A percentile compares a stretch with the other conserved stretches of the same genome.
Conservation (phyloP, 1,140 invertebrate species). For the Bombus polaris region DNA sequence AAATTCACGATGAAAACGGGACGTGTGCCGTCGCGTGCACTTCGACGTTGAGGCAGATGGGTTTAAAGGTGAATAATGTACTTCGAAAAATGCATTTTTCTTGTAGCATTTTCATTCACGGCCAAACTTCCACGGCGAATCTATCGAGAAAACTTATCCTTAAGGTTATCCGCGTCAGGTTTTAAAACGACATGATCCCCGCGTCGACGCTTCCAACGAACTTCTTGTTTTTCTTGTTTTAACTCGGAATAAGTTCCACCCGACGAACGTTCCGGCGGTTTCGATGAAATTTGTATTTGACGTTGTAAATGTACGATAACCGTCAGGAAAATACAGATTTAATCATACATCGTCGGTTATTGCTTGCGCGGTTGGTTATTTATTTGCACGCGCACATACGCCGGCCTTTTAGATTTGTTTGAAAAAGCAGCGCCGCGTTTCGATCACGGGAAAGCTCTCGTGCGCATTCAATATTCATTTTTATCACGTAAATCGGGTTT, state of each 20-base stretch:
- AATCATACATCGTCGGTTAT: conserved; percentile 15
- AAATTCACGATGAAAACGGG: background rate
- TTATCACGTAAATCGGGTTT: background rate
- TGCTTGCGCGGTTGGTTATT: background rate
- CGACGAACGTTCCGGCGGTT: background rate
- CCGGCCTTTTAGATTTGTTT: background rate
- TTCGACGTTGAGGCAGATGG: background rate
- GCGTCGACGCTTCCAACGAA: too few species aligned
- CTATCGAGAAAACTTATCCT: background rate
- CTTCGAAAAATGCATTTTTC: conserved; percentile 15
- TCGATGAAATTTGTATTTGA: background rate
- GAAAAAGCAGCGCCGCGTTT: background rate
- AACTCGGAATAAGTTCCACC: background rate
- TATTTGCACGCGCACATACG: background rate
- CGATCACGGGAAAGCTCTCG: background rate
- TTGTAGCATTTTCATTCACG: background rate
- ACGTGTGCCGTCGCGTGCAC: background rate
- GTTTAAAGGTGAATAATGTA: conserved; percentile 18
- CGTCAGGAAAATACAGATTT: conserved; percentile 11
- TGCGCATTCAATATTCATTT: background rate
- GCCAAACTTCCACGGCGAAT: too few species aligned
- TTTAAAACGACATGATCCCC: conserved; percentile 7
- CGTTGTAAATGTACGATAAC: background rate
- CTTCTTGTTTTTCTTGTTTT: background rate
- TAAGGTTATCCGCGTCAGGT: background rate